Evolutionary conservation across 2,888 invertebrate species (phyloP).

Genomic region (Archips xylosteana): DNA sequence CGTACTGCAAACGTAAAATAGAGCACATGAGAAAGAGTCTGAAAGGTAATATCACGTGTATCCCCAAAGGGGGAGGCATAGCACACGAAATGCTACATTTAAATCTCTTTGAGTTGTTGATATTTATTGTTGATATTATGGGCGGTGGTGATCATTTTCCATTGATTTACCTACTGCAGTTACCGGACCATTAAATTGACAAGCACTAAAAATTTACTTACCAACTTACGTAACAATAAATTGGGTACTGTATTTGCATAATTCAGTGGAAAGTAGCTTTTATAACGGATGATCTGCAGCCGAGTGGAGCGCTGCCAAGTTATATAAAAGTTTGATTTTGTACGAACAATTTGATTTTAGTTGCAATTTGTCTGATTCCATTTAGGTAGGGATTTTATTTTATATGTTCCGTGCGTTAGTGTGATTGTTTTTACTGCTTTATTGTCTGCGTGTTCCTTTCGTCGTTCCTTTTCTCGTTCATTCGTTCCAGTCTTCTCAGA

Average conservation of each 20-base stretch:
- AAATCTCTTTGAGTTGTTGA: too few relatives aligned
- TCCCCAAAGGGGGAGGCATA: too few relatives aligned
- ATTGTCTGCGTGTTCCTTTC: neutral
- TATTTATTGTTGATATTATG: too few relatives aligned
- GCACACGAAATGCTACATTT: too few relatives aligned
- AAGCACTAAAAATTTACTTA: conserved; percentile 21
- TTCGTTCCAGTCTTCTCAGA: too few relatives aligned
- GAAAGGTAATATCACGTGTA: too few relatives aligned
- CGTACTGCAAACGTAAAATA: too few relatives aligned
- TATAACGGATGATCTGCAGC: conserved; percentile 36
- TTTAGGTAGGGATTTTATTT: conserved; percentile 4
- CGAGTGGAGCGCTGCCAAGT: conserved; percentile 49
- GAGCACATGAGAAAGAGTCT: too few relatives aligned
- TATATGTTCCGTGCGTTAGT: neutral
- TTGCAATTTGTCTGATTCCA: conserved; percentile 31
- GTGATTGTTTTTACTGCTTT: neutral
- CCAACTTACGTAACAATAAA: conserved; percentile 26
- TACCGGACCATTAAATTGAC: neutral
- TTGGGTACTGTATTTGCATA: conserved; percentile 22
- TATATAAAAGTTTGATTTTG: conserved; percentile 49
- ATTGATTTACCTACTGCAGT: too few relatives aligned
- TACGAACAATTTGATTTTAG: conserved; percentile 46
- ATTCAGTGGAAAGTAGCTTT: conserved; percentile 23
- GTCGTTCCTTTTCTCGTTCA: too few relatives aligned
- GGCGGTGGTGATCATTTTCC: too few relatives aligned